Evolutionary conservation across 2,888 invertebrate species (phyloP).

Genomic region (Tinea trinotella): DNA sequence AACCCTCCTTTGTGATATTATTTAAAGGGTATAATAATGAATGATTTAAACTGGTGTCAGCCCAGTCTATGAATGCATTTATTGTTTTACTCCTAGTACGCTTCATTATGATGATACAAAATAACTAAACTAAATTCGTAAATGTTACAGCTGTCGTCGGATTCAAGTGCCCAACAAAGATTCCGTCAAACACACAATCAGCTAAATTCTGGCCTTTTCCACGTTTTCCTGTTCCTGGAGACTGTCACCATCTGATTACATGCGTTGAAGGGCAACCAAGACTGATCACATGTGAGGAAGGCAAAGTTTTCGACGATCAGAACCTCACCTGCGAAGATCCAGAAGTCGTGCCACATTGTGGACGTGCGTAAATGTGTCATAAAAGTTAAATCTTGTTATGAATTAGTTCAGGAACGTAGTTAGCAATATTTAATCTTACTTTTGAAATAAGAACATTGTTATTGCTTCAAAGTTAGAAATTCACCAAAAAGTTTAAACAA

Average conservation of each 20-base stretch:
- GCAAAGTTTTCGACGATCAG: conserved; percentile 87
- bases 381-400: too few species aligned
- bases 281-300: conserved; percentile 89
- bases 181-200: conserved; percentile 83
- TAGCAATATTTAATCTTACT: too few species aligned
- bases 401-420: too few species aligned
- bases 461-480: too few species aligned
- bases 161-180: conserved; percentile 91
- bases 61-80: too few species aligned
- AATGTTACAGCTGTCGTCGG: conserved; percentile 83
- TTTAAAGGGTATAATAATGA: too few species aligned
- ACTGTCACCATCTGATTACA: conserved; percentile 89
- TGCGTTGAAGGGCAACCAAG: conserved; percentile 93
- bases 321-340: conserved; percentile 88
- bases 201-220: conserved; percentile 95
- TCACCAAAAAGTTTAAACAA: too few species aligned
- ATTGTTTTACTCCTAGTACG: too few species aligned
- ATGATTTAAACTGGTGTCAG: too few species aligned
- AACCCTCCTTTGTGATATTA: too few species aligned
- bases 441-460: too few species aligned
- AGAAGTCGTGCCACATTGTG: conserved; percentile 71
- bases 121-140: background rate
- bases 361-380: conserved; percentile 27
- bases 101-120: too few species aligned
- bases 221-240: conserved; percentile 89